Percentiles rank a stretch among this genome's conserved stretches.
Evolutionary conservation across 2,113 vertebrate species (phyloP).

Genomic region (Brienomyrus brachyistius): DNA sequence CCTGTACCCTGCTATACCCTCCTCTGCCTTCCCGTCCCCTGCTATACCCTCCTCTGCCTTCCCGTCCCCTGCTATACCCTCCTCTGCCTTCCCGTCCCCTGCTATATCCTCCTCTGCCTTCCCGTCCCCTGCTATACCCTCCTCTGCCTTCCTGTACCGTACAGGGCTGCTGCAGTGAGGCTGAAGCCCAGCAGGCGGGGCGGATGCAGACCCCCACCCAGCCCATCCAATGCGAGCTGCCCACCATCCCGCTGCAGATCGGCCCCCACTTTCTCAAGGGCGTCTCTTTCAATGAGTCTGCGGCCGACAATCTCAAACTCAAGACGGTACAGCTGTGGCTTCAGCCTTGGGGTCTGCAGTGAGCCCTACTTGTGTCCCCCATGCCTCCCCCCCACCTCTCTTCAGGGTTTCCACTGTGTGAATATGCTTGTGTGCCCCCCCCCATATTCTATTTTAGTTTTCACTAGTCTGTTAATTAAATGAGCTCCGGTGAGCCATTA

Average conservation of each 20-base stretch:
- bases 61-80: neutral
- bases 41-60: too few relatives aligned
- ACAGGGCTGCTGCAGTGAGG: conserved; percentile 93
- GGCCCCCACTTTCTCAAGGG: conserved; percentile 92
- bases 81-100: neutral
- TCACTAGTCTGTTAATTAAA: neutral
- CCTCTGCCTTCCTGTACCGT: too few relatives aligned
- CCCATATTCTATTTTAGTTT: neutral
- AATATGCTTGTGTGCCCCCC: neutral
- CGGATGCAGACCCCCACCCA: conserved; percentile 88
- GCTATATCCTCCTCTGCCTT: neutral
- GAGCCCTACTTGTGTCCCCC: too few relatives aligned
- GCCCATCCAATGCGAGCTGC: conserved; percentile 93
- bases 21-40: too few relatives aligned
- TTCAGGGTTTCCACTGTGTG: neutral
- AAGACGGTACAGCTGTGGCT: conserved; percentile 74
- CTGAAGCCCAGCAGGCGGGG: conserved; percentile 91
- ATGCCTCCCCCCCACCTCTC: too few relatives aligned
- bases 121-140: too few relatives aligned
- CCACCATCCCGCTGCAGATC: conserved; percentile 92
- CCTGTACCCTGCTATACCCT: neutral
- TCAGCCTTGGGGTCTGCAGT: neutral
- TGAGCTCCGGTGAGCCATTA: neutral
- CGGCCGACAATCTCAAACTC: conserved; percentile 91
- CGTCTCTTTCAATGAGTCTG: conserved; percentile 91